Conservation (phyloP, 2,888 invertebrate species). For the Papilio elwesi region DNA sequence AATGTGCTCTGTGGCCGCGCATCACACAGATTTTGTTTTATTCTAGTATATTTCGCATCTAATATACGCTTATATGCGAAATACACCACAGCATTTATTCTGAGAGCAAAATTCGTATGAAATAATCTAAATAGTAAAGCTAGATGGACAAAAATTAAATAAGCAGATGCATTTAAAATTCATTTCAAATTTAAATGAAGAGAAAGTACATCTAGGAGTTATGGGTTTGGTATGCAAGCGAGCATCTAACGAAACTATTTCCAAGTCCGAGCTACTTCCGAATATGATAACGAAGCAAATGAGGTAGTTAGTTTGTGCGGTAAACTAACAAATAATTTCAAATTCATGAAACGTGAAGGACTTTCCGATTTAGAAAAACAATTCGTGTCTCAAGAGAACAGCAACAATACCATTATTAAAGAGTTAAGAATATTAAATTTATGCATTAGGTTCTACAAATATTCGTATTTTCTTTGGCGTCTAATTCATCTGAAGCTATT, state of each 20-base stretch:
- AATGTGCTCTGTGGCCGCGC: too few relatives aligned
- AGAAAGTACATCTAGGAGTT: background rate
- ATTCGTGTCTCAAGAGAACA: background rate
- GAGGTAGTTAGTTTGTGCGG: background rate
- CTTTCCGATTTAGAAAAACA: background rate
- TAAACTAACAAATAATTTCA: background rate
- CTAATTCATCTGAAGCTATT: too few relatives aligned
- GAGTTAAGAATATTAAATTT: background rate
- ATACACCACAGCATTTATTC: too few relatives aligned
- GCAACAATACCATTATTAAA: background rate
- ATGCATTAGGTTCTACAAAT: too few relatives aligned
- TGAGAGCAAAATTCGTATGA: too few relatives aligned
- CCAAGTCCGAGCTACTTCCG: background rate
- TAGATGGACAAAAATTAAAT: background rate
- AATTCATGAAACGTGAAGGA: slow-evolving; percentile 8
- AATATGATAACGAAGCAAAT: slow-evolving; percentile 10
- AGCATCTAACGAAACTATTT: background rate
- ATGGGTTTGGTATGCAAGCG: background rate
- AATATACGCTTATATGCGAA: too few relatives aligned
- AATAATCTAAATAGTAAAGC: too few relatives aligned
- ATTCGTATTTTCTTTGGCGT: background rate
- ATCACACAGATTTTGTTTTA: too few relatives aligned
- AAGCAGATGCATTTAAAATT: background rate
- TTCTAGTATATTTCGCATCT: too few relatives aligned
- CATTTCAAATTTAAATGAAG: background rate